Percentiles rank a stretch among this genome's conserved stretches.
These are phyloP conservation scores for Ophioderma brevispina DNA, from an alignment of 35 echinoderm and acorn worm species.

Conservation along the genomic window DNA sequence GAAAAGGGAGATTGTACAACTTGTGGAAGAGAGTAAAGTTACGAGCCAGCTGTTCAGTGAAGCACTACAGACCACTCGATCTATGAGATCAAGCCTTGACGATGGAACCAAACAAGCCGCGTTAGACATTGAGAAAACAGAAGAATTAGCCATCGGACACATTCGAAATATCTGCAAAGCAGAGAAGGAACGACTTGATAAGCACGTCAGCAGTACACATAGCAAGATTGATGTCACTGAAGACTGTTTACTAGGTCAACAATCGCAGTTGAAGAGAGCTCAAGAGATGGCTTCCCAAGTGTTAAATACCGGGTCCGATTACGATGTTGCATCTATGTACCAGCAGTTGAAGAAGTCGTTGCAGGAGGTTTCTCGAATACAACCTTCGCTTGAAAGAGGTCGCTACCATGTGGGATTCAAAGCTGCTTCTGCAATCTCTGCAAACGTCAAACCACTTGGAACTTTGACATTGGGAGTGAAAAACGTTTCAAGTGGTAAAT, in stretches of 20 bases:
- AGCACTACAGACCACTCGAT: background rate
- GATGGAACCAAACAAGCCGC: background rate
- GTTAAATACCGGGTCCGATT: background rate
- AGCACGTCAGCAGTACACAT: background rate
- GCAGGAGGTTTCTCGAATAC: background rate
- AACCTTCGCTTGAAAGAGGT: background rate
- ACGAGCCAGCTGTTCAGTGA: background rate
- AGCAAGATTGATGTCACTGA: background rate
- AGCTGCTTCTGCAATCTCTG: background rate
- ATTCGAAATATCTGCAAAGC: background rate
- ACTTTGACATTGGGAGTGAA: background rate
- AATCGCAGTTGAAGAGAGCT: background rate
- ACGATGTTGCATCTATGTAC: background rate
- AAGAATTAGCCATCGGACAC: background rate
- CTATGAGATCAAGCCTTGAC: background rate
- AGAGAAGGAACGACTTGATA: background rate
- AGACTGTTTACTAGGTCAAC: background rate
- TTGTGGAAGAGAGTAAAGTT: background rate
- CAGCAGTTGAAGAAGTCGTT: background rate
- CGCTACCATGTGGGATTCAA: background rate
- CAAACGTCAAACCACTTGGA: background rate
- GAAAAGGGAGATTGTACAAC: background rate
- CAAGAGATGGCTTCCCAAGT: background rate
- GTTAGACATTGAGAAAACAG: background rate
- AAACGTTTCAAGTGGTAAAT: background rate